Conservation (phyloP, 2,888 invertebrate genomes). For the Nezara viridula region DNA sequence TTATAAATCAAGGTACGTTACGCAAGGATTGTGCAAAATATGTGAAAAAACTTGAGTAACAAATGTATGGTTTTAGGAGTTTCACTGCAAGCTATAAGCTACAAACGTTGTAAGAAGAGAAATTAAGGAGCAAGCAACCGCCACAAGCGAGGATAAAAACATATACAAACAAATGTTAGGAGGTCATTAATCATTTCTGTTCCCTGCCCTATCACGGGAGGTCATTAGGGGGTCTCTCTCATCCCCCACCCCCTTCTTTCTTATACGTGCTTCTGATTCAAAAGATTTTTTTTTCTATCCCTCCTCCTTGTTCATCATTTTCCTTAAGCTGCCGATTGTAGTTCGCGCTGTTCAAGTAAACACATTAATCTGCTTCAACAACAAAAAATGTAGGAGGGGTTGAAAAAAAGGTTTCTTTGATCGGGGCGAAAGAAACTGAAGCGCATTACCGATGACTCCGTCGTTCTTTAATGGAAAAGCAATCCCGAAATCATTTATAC, state of each 20-base stretch:
- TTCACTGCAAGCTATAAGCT: background rate
- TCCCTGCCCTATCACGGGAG: slow-evolving; percentile 14
- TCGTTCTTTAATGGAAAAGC: background rate
- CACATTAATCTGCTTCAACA: slow-evolving; percentile 40
- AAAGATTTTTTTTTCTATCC: slow-evolving; percentile 22
- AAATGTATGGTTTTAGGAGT: background rate
- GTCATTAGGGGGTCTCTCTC: slow-evolving; percentile 43
- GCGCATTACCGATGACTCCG: background rate
- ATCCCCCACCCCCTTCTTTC: background rate
- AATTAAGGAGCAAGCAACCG: slow-evolving; percentile 25
- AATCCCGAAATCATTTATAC: background rate
- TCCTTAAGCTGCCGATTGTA: slow-evolving; percentile 36
- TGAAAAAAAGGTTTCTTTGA: background rate
- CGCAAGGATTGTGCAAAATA: too few relatives aligned
- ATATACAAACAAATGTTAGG: slow-evolving; percentile 40
- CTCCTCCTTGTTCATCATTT: slow-evolving; percentile 42
- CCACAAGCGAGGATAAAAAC: background rate
- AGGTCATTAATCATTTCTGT: slow-evolving; percentile 42
- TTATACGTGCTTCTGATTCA: slow-evolving; percentile 48
- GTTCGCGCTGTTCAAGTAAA: background rate
- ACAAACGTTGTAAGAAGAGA: slow-evolving; percentile 33
- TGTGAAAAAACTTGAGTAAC: background rate
- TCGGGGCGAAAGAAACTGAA: background rate
- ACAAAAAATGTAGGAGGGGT: background rate
- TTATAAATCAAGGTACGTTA: too few relatives aligned